Percentiles rank a stretch among this genome's conserved stretches.
phyloP scores from a whole-genome alignment of 2,888 invertebrate genomes.

The Boloria euphrosyne region DNA sequence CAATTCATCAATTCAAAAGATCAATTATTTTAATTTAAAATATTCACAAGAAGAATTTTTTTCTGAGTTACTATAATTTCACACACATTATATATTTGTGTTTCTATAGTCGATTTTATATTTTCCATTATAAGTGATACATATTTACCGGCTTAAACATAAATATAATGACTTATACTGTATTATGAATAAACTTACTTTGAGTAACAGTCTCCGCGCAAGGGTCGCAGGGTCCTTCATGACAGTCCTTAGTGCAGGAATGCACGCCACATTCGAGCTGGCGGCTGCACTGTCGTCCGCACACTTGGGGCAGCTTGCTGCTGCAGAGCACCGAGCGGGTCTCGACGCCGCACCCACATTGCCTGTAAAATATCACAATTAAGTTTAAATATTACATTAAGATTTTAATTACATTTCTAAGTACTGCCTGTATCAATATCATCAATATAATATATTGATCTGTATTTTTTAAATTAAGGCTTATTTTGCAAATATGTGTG shows the following conservation, averaged over 20 bases:
- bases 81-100: background rate
- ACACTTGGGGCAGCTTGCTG: constrained; percentile 86
- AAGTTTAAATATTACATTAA: no score
- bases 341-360: constrained; percentile 91
- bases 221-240: constrained; percentile 88
- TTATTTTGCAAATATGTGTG: no score
- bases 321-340: constrained; percentile 86
- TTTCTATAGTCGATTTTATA: no score
- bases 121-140: no score
- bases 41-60: background rate
- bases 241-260: constrained; percentile 88
- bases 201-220: constrained; percentile 87
- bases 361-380: constrained; percentile 55
- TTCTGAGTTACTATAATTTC: background rate
- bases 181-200: constrained; percentile 60
- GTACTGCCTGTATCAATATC: no score
- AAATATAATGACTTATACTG: background rate
- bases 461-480: no score
- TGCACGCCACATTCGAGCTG: constrained; percentile 90
- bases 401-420: no score
- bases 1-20: no score
- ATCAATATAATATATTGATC: no score
- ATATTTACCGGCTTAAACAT: no score
- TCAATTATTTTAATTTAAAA: background rate
- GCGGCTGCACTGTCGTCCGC: constrained; percentile 88